Percentiles rank a stretch among this genome's conserved stretches.
phyloP scores from a whole-genome alignment of 2,113 vertebrate genomes.

The Tympanuchus pallidicinctus region DNA sequence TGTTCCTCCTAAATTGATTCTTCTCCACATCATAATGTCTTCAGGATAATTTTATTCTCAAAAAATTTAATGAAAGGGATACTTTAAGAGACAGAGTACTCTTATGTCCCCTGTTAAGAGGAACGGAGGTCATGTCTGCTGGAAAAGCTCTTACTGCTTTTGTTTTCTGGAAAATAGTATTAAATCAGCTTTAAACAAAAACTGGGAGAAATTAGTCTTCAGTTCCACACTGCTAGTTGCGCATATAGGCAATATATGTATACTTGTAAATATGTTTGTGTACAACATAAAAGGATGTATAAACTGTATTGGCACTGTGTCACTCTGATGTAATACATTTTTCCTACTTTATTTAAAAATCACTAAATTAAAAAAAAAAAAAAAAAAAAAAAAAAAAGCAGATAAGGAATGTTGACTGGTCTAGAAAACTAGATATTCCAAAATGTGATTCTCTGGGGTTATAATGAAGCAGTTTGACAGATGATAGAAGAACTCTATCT shows the following conservation, averaged over 20 bases:
- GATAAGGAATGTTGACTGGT: neutral
- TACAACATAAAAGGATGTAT: neutral
- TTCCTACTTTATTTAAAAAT: neutral
- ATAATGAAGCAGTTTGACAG: neutral
- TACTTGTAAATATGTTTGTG: neutral
- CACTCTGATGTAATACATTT: neutral
- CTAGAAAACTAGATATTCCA: neutral
- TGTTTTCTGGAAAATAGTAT: neutral
- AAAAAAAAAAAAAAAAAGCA: neutral
- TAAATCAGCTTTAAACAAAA: neutral
- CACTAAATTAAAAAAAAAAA: neutral
- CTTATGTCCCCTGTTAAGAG: neutral
- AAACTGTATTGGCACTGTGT: neutral
- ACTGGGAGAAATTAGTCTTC: neutral
- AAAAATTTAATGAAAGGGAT: neutral
- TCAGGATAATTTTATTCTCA: neutral
- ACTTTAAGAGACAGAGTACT: neutral
- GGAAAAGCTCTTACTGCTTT: neutral
- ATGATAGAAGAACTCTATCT: neutral
- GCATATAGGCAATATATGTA: neutral
- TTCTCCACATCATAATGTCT: neutral
- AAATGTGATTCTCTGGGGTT: neutral
- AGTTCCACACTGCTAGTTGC: neutral
- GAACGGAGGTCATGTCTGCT: neutral
- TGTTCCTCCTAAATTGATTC: neutral